Base-by-base conservation (phyloP, 2,797 vertebrate genomes). In the Carapus acus region DNA sequence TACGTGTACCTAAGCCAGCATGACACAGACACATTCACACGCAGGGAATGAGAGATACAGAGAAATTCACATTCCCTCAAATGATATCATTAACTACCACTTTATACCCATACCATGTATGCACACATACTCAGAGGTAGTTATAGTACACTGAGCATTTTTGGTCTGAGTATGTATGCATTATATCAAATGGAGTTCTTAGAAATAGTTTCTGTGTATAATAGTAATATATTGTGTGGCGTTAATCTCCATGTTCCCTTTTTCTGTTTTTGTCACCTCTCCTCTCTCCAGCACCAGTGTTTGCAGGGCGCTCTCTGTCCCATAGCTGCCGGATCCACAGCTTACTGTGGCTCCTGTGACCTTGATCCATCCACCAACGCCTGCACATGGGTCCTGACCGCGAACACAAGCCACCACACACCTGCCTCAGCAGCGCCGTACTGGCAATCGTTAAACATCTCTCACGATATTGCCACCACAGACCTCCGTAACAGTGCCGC, bases 331-430 rank as follows among this genome's bases (percentile, higher is more conserved):
- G 83, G 87, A 44, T 76, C 81, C 34, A 82, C 82, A 19, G 88
- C 91, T 12, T 84, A 86, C 54, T 97, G 93, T 54, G 90, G 92
- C 17, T 81, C 71, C 64, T 95, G 93, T 79, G 86, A 91, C 80
- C 90, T 94, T 71, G 84, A 92, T 77, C 74, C 85, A 6, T 79
- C 83, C 15, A 65, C 60, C 45, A 82, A 74, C 2, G 54, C 85
- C 53, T 96, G 92, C 74, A 85, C 86, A 0, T 88, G 89, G 87
- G 65, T 87, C 48, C 80, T 83, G 69, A 76, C 62, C 18, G 27
- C 48, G 13, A 24, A 53, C 64, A 49, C 64, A 1, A 53, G 50
- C 5, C 23, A 23, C n/a, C 47, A 56, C 36, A 20, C 61, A 45
- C 54, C 23, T 6, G 12, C 41, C 20, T 27, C 71, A 5, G 43